Percentiles rank a stretch among this genome's conserved stretches.
phyloP scores from a whole-genome alignment of 2,888 invertebrate genomes.

The Eurytoma californica region DNA sequence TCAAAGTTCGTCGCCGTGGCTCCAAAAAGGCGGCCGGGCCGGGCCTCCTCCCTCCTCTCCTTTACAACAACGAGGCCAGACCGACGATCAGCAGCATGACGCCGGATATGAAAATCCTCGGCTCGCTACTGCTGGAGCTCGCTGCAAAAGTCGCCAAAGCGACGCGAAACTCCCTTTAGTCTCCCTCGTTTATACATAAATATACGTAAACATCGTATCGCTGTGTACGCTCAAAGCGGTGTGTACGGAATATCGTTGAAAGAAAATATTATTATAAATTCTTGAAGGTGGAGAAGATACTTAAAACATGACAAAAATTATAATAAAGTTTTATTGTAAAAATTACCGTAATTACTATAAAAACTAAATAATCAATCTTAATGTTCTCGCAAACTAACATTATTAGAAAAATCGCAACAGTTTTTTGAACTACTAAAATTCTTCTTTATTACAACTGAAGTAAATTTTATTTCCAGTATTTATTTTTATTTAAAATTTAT shows the following conservation, averaged over 20 bases:
- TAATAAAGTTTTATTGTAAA: too few relatives aligned
- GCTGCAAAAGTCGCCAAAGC: conserved; percentile 58
- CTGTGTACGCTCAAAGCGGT: not conserved
- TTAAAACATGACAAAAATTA: too few relatives aligned
- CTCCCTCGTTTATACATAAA: not conserved
- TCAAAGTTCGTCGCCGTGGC: not conserved
- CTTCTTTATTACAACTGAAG: too few relatives aligned
- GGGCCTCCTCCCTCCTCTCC: conserved; percentile 33
- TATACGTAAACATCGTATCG: not conserved
- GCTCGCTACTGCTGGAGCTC: conserved; percentile 57
- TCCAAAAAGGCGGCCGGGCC: conserved; percentile 7
- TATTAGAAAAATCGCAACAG: too few relatives aligned
- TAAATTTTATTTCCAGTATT: too few relatives aligned
- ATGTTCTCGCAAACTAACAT: too few relatives aligned
- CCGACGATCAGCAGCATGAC: conserved; percentile 59
- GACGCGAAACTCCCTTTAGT: not conserved
- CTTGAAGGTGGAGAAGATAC: too few relatives aligned
- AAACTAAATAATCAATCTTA: too few relatives aligned
- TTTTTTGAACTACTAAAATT: too few relatives aligned
- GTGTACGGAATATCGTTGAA: not conserved
- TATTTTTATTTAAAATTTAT: too few relatives aligned
- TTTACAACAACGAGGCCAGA: conserved; percentile 62
- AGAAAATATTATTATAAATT: too few relatives aligned
- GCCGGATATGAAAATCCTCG: conserved; percentile 58
- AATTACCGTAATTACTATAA: too few relatives aligned